Evolutionary conservation across 2,888 invertebrate species (phyloP).

Genomic region (Agonopterix alstromeriana): DNA sequence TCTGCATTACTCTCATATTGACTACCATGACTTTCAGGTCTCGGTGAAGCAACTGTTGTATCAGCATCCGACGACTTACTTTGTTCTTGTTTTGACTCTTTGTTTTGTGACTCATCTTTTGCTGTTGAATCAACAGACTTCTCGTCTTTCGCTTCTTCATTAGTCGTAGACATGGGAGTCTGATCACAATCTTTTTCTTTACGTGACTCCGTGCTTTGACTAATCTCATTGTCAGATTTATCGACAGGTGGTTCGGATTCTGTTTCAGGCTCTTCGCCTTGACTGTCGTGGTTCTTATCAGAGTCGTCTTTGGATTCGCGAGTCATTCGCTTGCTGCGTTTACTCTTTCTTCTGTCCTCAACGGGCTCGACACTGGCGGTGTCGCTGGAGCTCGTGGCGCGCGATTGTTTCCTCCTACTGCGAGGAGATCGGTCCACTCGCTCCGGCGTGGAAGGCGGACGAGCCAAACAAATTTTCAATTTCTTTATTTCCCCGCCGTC

Average conservation of each 20-base stretch:
- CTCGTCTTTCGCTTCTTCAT: slow-evolving; percentile 32
- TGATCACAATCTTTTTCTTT: slow-evolving; percentile 21
- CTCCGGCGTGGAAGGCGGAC: slow-evolving; percentile 74
- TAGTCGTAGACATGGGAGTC: slow-evolving; percentile 47
- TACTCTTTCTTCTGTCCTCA: slow-evolving; percentile 63
- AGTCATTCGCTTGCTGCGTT: slow-evolving; percentile 46
- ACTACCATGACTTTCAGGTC: slow-evolving; percentile 26
- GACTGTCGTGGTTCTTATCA: slow-evolving; percentile 50
- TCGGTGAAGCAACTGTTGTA: slow-evolving; percentile 50
- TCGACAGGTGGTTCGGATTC: slow-evolving; percentile 21
- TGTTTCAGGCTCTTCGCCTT: slow-evolving; percentile 37
- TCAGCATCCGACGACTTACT: slow-evolving; percentile 33
- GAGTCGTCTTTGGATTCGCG: slow-evolving; percentile 49
- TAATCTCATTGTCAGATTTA: slow-evolving; percentile 27
- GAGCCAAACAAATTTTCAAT: slow-evolving; percentile 79
- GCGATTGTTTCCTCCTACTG: slow-evolving; percentile 68
- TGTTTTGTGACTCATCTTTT: slow-evolving; percentile 18
- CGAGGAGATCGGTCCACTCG: slow-evolving; percentile 68
- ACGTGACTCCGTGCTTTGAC: slow-evolving; percentile 28
- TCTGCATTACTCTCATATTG: slow-evolving; percentile 1
- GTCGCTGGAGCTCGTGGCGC: slow-evolving; percentile 69
- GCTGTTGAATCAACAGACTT: slow-evolving; percentile 15
- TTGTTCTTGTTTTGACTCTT: slow-evolving; percentile 14
- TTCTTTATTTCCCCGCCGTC: slow-evolving; percentile 79
- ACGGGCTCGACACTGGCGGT: slow-evolving; percentile 56